Evolutionary conservation across 2,888 invertebrate species (phyloP), one percentile per base, ranked within the genome.

Genomic region (Xestia c-nigrum): DNA sequence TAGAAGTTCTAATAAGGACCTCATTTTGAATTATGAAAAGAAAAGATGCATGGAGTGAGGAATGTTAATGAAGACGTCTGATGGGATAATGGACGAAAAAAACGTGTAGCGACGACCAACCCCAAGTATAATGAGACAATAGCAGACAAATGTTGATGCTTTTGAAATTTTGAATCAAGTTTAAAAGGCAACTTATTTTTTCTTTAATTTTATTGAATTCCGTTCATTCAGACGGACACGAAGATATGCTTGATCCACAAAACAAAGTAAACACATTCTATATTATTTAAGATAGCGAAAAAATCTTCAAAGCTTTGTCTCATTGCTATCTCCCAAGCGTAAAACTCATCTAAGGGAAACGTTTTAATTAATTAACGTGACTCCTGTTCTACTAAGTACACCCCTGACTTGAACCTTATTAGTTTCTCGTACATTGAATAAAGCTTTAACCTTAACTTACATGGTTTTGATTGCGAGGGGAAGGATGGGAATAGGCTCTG

Each of bases 311-410:
- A 85, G 68, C 74, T 46, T 47, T 69, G n/a, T 72, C 63, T 50
- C 43, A 31, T 46, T 79, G 65, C 74, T 74, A 76, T 80, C 68
- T 80, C 65, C 24, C 61, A 70, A 85, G 72, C 72, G 71, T 83
- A 87, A 77, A 77, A 78, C 76, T 86, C 71, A 81, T 86, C 76
- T 72, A 55, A 81, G 76, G 74, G 63, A 67, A 87, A 75, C 72
- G 67, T 59, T 87, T 83, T 87, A 83, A 87, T 87, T 87, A 86
- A 86, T 80, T 83, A 87, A 87, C 78, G 66, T 72, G 73, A 72
- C 64, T 68, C 65, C 59, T 52, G 50, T 75, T 61, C 64, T 64
- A 55, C 59, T 73, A 63, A 66, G 55, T 70, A 76, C 76, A 61
- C 4, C 55, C 43, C 68, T 74, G 68, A 72, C 76, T 85, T 66